Conservation (phyloP, 2,888 invertebrate genomes). For the Coleophora flavipennella region DNA sequence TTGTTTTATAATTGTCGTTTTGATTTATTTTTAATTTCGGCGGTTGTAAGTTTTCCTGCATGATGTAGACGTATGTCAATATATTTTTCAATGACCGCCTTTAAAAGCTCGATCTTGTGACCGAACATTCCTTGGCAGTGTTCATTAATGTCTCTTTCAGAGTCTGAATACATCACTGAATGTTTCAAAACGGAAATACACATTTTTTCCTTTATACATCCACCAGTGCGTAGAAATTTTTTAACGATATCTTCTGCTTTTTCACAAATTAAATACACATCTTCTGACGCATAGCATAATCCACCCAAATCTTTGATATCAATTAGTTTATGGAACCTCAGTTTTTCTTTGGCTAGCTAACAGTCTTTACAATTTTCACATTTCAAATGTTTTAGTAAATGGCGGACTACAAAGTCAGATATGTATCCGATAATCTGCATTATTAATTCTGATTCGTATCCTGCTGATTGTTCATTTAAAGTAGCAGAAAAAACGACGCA, state of each 20-base stretch:
- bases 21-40: neutral
- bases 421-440: conserved; percentile 6
- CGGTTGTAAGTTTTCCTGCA: neutral
- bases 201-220: neutral
- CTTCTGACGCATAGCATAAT: conserved; percentile 1
- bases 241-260: conserved; percentile 1
- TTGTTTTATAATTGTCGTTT: conserved; percentile 3
- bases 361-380: neutral
- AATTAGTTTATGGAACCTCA: conserved; percentile 4
- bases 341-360: conserved; percentile 2
- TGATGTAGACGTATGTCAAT: neutral
- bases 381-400: conserved; percentile 1
- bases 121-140: too few species aligned
- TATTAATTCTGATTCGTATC: neutral
- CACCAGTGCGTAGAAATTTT: neutral
- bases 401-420: neutral
- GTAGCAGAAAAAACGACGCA: neutral
- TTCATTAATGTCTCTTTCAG: neutral
- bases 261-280: conserved; percentile 2
- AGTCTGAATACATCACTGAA: neutral
- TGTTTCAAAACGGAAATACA: neutral
- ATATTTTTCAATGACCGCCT: neutral
- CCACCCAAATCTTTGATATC: conserved; percentile 2
- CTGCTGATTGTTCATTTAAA: neutral
- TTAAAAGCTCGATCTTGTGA: neutral